Evolutionary conservation across 1,140 invertebrate genomes (phyloP).

Genomic region (Zaprionus inermis): DNA sequence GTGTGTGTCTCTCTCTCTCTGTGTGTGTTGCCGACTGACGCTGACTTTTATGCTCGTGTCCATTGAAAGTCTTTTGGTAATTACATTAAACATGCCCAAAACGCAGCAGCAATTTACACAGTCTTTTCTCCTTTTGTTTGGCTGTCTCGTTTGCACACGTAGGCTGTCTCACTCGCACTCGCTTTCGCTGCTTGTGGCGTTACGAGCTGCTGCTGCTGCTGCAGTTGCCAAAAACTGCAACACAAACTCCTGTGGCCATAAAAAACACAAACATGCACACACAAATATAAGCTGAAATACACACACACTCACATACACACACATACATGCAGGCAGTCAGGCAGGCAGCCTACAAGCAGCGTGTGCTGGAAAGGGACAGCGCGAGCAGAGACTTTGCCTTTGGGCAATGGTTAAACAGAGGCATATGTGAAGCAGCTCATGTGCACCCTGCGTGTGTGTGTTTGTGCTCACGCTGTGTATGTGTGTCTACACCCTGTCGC

Average conservation of each 20-base stretch:
- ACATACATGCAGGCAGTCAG: background rate
- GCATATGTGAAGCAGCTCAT: constrained; percentile 31
- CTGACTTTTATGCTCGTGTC: constrained; percentile 68
- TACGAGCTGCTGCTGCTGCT: constrained; percentile 54
- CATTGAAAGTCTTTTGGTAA: constrained; percentile 81
- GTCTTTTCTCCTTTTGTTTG: background rate
- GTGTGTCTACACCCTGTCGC: background rate
- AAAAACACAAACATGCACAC: constrained; percentile 48
- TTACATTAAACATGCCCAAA: constrained; percentile 83
- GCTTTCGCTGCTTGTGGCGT: constrained; percentile 45
- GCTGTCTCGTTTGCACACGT: background rate
- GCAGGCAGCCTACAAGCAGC: background rate
- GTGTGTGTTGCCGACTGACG: constrained; percentile 37
- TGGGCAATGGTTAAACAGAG: constrained; percentile 62
- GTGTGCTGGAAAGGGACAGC: constrained; percentile 12
- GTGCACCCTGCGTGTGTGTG: background rate
- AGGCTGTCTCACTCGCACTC: constrained; percentile 17
- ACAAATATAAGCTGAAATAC: constrained; percentile 13
- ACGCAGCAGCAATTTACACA: constrained; percentile 80
- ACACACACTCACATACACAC: constrained; percentile 13
- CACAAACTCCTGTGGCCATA: constrained; percentile 70
- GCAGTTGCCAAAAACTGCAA: constrained; percentile 60
- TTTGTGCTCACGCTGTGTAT: background rate
- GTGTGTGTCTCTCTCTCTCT: constrained; percentile 13
- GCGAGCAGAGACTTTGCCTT: constrained; percentile 50